phyloP scores from a whole-genome alignment of 2,113 vertebrate species.

The Sceloporus tristichus region DNA sequence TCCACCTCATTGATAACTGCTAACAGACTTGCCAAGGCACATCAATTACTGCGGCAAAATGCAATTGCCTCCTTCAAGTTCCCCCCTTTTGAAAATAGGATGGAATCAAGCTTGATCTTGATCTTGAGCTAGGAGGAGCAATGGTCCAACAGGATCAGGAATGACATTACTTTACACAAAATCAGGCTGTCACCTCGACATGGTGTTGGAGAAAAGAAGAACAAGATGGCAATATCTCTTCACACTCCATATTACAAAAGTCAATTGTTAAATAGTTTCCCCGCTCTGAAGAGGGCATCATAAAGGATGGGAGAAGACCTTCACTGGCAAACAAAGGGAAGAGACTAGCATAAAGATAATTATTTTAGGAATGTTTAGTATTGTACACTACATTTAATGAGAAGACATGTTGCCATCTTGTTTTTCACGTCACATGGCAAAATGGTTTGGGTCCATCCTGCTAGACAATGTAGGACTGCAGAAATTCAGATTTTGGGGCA shows the following conservation, averaged over 20 bases:
- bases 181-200: too few relatives aligned
- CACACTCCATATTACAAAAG: neutral
- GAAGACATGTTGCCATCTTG: too few relatives aligned
- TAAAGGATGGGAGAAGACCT: neutral
- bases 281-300: neutral
- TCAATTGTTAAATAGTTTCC: neutral
- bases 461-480: too few relatives aligned
- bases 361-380: too few relatives aligned
- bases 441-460: too few relatives aligned
- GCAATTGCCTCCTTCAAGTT: neutral
- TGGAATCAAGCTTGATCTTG: neutral
- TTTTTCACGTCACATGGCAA: too few relatives aligned
- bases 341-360: too few relatives aligned
- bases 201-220: neutral
- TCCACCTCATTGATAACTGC: neutral
- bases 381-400: too few relatives aligned
- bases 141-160: too few relatives aligned
- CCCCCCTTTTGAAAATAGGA: neutral
- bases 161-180: too few relatives aligned
- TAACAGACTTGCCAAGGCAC: neutral
- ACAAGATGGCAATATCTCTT: neutral
- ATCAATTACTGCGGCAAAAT: neutral
- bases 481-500: too few relatives aligned
- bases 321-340: too few relatives aligned
- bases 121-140: neutral